Base-by-base conservation (phyloP, 1,140 invertebrate genomes). In the Drosophila erecta region DNA sequence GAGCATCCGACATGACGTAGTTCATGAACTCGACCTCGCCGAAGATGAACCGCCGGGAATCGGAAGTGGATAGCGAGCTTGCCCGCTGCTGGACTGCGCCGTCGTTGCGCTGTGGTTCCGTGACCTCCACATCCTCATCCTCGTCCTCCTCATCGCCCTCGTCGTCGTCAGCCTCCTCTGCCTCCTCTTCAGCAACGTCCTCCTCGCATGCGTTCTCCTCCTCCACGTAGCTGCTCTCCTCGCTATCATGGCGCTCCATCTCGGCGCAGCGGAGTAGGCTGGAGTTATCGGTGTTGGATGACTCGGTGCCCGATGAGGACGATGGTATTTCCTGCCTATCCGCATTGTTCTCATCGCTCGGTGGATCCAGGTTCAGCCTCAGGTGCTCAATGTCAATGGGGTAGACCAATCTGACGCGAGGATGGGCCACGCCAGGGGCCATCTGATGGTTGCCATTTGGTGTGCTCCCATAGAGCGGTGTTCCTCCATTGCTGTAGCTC, bases 21-120 rank as follows among this genome's bases (percentile, higher is more conserved):
- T 47, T 64, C 2, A 50, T 4, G 22, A 66, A 64, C 44, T 66
- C 58, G 12, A 49, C 44, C 44, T 62, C 35, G 1, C 44, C 44
- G 14, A 66, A 50, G 20, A 11, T 22, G 12, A 43, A 43, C 11
- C 3, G 12, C 17, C 14, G 22, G 20, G n/a, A 6, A 17, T 67
- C 24, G 10, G n/a, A 14, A 0, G 2, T 3, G 1, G 11, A 2
- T 2, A n/a, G 22, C 14, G 14, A 2, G 12, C 11, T 44, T 3
- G 12, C 10, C 3, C 8, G 43, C 43, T 44, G 43, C 17, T 12
- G 17, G n/a, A 1, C 15, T 2, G 2, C 4, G 43, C 10, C 11
- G 43, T 1, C 11, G 1, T 8, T 44, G 10, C 14, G 4, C 12
- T 24, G 15, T 17, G 14, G 53, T 14, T 5, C 51, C 2, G 33